Base-by-base conservation (phyloP, 2,113 vertebrate genomes). In the Danionella cerebrum region DNA sequence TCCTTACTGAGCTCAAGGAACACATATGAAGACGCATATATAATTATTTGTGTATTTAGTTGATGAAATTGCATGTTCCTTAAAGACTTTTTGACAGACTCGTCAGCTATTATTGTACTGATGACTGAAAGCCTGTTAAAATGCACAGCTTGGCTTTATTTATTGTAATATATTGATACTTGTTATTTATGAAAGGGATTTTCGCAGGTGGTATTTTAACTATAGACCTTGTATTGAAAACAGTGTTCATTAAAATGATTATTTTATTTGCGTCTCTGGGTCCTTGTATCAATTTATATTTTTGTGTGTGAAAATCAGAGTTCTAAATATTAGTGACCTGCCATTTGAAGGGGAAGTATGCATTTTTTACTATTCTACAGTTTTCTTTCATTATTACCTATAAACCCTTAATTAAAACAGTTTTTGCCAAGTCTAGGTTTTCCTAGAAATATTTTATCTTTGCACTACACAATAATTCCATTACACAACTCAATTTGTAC, bases 221-320 rank as follows among this genome's bases (percentile, higher is more conserved):
- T 67, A 63, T 65, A 41, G 52, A 35, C 41, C 47, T 80, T 80
- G 69, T 78, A 78, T 71, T 76, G 72, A 77, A 52, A 80, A 55
- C 50, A 52, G 51, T 78, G 78, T 78, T 75, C 4, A 87, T 76
- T 85, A 86, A 86, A 88, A 67, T 22, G 19, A 69, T 13, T 73
- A 73, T 77, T 75, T 79, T 68, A 75, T 27, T 18, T 6, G 14
- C 33, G 36, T 12, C 38, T 25, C n/a, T 5, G 18, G 35, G 31
- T 31, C 51, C 33, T 59, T 52, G n/a, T n/a, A n/a, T 19, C 6
- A 35, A 8, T 35, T 35, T 21, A 18, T 42, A 3, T 39, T 25
- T 44, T 39, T 7, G 12, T 33, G 1, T n/a, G n/a, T n/a, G n/a
- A n/a, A n/a, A n/a, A n/a, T n/a, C n/a, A n/a, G n/a, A n/a, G n/a